A percentile compares a stretch with the other conserved stretches of the same genome.
phyloP scores from a whole-genome alignment of 2,113 vertebrate species.

The Daboia siamensis region DNA sequence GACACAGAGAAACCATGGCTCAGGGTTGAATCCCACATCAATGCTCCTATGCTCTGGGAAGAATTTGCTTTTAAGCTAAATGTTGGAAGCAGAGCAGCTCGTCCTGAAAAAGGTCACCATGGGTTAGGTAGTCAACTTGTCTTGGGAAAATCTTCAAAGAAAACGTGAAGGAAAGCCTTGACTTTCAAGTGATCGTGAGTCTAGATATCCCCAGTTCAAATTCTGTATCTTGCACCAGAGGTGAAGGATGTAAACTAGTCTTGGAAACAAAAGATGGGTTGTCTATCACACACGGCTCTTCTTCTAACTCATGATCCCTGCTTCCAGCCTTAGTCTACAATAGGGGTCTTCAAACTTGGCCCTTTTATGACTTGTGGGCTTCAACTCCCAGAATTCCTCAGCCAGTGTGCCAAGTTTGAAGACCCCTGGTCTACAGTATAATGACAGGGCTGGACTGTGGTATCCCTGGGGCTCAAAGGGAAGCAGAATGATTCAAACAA shows the following conservation, averaged over 20 bases:
- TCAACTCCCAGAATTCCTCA: too few relatives aligned
- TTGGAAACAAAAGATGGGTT: neutral
- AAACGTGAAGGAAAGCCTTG: neutral
- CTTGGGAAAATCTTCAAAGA: neutral
- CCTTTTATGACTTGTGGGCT: too few relatives aligned
- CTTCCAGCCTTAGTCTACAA: neutral
- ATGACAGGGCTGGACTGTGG: neutral
- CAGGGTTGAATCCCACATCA: neutral
- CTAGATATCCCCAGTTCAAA: too few relatives aligned
- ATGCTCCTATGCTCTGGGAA: neutral
- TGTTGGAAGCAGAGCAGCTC: neutral
- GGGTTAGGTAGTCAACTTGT: neutral
- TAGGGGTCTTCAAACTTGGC: too few relatives aligned
- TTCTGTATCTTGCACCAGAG: neutral
- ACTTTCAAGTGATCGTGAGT: too few relatives aligned
- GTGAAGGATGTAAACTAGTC: neutral
- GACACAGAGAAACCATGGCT: neutral
- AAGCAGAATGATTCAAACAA: neutral
- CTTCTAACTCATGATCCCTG: neutral
- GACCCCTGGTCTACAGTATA: neutral
- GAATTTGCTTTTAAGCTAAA: neutral
- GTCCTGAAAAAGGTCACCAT: neutral
- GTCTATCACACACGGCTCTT: neutral
- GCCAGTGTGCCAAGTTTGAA: too few relatives aligned
- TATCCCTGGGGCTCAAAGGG: neutral